Percentiles rank a stretch among this genome's conserved stretches.
Conservation (phyloP, 2,797 vertebrate genomes). For the Antennarius maculatus region DNA sequence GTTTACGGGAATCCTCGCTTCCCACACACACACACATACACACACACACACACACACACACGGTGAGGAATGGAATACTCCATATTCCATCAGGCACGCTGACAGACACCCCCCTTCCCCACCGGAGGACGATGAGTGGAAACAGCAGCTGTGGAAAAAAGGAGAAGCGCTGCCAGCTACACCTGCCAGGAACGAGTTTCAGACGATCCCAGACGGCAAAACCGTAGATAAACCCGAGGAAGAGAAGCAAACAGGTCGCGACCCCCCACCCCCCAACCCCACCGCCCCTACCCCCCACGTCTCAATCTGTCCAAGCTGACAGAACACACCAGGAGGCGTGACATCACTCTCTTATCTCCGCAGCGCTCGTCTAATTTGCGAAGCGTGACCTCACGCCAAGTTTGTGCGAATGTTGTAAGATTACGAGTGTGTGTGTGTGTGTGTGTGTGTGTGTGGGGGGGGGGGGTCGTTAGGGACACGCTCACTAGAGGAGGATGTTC, state of each 20-base stretch:
- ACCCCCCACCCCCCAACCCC: too few species aligned
- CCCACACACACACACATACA: not conserved
- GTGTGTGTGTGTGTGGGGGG: slow-evolving; percentile 12
- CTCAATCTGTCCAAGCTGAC: slow-evolving; percentile 22
- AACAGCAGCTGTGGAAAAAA: slow-evolving; percentile 39
- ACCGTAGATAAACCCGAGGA: slow-evolving; percentile 16
- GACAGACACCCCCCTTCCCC: slow-evolving; percentile 3
- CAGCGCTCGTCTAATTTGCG: slow-evolving; percentile 31
- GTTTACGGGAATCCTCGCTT: slow-evolving; percentile 51
- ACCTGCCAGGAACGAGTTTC: slow-evolving; percentile 45
- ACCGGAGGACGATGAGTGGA: slow-evolving; percentile 37
- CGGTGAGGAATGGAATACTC: slow-evolving; percentile 13
- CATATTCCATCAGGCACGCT: slow-evolving; percentile 24
- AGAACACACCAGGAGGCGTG: not conserved
- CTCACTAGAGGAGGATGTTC: slow-evolving; percentile 44
- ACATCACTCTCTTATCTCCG: slow-evolving; percentile 40
- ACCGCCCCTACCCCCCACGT: not conserved
- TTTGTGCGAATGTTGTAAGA: not conserved
- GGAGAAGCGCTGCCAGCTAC: slow-evolving; percentile 5
- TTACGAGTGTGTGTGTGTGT: slow-evolving; percentile 1
- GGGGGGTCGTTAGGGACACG: slow-evolving; percentile 3
- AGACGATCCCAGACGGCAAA: too few species aligned
- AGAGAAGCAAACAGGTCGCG: not conserved
- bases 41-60: not conserved
- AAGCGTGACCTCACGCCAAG: slow-evolving; percentile 29